Percentiles rank a stretch among this genome's conserved stretches.
Evolutionary conservation across 2,113 vertebrate species (phyloP).

Genomic region (Oncorhynchus tshawytscha): DNA sequence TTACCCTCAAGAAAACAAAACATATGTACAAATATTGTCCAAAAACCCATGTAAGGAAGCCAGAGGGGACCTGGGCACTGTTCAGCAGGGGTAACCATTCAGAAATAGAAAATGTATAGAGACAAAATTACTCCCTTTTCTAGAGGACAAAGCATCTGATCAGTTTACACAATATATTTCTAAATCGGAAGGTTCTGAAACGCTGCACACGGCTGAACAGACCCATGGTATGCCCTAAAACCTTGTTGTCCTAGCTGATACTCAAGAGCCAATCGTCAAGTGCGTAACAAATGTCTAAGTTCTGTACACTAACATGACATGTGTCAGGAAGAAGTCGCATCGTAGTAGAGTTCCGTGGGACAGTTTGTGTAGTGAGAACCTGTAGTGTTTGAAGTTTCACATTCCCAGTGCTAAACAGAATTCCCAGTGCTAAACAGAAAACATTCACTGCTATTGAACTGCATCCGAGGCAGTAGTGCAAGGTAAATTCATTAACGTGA

Average conservation of each 20-base stretch:
- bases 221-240: background rate
- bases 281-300: background rate
- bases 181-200: background rate
- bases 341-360: no score
- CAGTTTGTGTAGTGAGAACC: constrained; percentile 5
- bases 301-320: constrained; percentile 4
- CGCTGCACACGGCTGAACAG: background rate
- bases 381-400: constrained; percentile 1
- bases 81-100: no score
- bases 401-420: background rate
- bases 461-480: background rate
- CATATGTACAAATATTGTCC: background rate
- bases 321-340: no score
- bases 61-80: background rate
- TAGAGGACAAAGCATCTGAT: background rate
- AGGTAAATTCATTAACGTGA: background rate
- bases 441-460: constrained; percentile 3
- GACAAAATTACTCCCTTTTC: background rate
- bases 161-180: background rate
- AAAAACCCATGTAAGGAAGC: constrained; percentile 5
- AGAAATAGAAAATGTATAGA: background rate
- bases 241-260: background rate
- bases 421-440: background rate
- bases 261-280: background rate
- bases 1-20: constrained; percentile 52